Evolutionary conservation across 2,797 vertebrate species (phyloP).

Genomic region (Galaxias olidus): DNA sequence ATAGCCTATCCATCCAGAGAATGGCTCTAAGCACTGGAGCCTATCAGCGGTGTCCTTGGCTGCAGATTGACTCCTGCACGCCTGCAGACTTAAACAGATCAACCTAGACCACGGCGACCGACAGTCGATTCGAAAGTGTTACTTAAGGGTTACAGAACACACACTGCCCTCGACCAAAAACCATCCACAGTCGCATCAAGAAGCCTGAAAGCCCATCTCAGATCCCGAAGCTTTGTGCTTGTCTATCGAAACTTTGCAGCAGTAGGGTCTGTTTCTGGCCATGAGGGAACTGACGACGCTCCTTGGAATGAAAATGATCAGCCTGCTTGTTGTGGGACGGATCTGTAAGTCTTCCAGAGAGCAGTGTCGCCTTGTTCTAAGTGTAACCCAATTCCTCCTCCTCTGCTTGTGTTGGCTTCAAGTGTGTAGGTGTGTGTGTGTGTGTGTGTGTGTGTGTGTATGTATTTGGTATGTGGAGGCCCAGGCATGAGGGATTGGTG

Average conservation of each 20-base stretch:
- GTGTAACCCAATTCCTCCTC: conserved; percentile 43
- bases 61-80: conserved; percentile 12
- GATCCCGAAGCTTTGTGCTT: too few relatives aligned
- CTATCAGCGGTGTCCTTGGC: conserved; percentile 57
- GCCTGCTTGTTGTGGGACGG: conserved; percentile 34
- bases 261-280: neutral
- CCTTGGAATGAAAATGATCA: conserved; percentile 1
- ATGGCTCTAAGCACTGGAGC: conserved; percentile 42
- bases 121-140: too few relatives aligned
- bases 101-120: too few relatives aligned
- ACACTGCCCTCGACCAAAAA: too few relatives aligned
- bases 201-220: too few relatives aligned
- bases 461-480: neutral
- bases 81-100: neutral
- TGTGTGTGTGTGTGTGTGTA: conserved; percentile 7
- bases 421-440: conserved; percentile 15
- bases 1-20: conserved; percentile 42
- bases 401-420: conserved; percentile 49
- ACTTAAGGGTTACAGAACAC: too few relatives aligned
- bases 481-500: conserved; percentile 1
- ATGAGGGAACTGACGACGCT: neutral
- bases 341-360: conserved; percentile 27
- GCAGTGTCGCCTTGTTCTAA: conserved; percentile 28
- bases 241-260: neutral
- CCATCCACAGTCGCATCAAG: too few relatives aligned